Percentiles rank a stretch among this genome's conserved stretches.
These are phyloP conservation scores for Ciona savignyi DNA, from an alignment of 23 tunicate species.

Conservation along the genomic window DNA sequence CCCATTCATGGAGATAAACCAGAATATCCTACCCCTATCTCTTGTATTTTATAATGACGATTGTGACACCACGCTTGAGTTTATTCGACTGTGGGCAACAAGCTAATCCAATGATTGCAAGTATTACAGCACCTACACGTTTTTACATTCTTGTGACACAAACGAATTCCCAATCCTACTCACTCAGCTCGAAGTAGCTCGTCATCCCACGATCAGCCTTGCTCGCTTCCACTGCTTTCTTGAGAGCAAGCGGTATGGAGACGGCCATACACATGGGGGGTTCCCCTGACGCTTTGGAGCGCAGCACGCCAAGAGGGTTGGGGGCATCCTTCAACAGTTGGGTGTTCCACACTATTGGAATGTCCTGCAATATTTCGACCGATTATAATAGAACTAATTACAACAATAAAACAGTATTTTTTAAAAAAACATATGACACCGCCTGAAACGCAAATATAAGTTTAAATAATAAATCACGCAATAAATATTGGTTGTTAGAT, in stretches of 20 bases:
- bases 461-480: background rate
- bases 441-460: background rate
- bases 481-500: background rate
- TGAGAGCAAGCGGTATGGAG: slow-evolving; percentile 47
- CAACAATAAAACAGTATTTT: too few relatives aligned
- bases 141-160: too few relatives aligned
- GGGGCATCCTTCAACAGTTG: slow-evolving; percentile 45
- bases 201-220: slow-evolving; percentile 14
- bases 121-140: too few relatives aligned
- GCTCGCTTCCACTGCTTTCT: slow-evolving; percentile 28
- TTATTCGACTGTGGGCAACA: too few relatives aligned
- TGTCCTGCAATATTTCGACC: too few relatives aligned
- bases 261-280: slow-evolving; percentile 61
- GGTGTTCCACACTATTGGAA: slow-evolving; percentile 53
- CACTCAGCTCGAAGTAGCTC: slow-evolving; percentile 27
- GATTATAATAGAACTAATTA: too few relatives aligned
- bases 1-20: too few relatives aligned
- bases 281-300: slow-evolving; percentile 78
- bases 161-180: too few relatives aligned
- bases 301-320: slow-evolving; percentile 29
- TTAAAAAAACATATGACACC: background rate
- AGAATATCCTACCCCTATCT: too few relatives aligned
- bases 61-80: too few relatives aligned
- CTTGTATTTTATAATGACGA: too few relatives aligned
- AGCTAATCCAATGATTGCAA: too few relatives aligned